Conservation (phyloP, 2,113 vertebrate species). For the Nibea coibor region DNA sequence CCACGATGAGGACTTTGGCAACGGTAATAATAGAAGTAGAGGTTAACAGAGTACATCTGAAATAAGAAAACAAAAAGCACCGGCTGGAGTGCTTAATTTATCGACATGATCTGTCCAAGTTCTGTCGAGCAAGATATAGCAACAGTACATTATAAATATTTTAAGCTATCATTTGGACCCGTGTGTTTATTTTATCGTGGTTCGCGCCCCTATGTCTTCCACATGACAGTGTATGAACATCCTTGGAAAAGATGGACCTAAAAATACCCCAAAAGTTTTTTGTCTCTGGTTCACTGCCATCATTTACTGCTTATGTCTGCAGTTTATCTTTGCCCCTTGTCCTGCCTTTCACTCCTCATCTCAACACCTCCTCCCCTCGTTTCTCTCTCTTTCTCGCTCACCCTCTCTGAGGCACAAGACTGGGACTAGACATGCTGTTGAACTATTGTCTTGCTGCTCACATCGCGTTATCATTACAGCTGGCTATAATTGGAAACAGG, state of each 20-base stretch:
- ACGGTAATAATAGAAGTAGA: slow-evolving; percentile 42
- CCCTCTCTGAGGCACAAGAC: slow-evolving; percentile 17
- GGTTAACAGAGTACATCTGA: slow-evolving; percentile 39
- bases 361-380: slow-evolving; percentile 46
- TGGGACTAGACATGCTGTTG: slow-evolving; percentile 65
- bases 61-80: slow-evolving; percentile 53
- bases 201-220: slow-evolving; percentile 31
- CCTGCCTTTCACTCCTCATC: slow-evolving; percentile 31
- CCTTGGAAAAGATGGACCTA: slow-evolving; percentile 66
- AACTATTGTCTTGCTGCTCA: slow-evolving; percentile 78
- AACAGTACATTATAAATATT: slow-evolving; percentile 52
- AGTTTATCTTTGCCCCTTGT: slow-evolving; percentile 16
- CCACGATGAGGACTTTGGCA: slow-evolving; percentile 53
- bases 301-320: slow-evolving; percentile 71
- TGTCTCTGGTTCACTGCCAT: slow-evolving; percentile 53
- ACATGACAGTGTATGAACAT: slow-evolving; percentile 65
- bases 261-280: slow-evolving; percentile 57
- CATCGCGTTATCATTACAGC: slow-evolving; percentile 85
- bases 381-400: not conserved
- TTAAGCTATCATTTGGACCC: slow-evolving; percentile 52
- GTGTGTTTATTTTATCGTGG: slow-evolving; percentile 57
- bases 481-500: slow-evolving; percentile 88
- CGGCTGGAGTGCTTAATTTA: slow-evolving; percentile 61
- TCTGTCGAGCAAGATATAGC: slow-evolving; percentile 42
- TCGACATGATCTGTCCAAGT: slow-evolving; percentile 43